These are phyloP conservation scores for Brachionus sp. DNA, from an alignment of 1,140 invertebrate genomes.

Conservation along the genomic window DNA sequence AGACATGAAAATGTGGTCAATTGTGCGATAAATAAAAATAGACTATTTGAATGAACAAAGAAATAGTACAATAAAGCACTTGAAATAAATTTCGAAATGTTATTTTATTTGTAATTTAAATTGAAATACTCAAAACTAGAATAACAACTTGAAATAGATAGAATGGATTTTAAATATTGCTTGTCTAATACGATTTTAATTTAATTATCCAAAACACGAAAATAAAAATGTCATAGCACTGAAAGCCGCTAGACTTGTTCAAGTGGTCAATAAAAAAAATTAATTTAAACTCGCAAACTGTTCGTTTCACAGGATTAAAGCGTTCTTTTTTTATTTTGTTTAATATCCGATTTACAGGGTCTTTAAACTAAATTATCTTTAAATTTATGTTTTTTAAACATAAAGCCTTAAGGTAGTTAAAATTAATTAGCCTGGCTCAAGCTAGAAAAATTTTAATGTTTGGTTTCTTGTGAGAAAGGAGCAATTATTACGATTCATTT, in stretches of 20 bases:
- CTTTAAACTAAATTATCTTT: not conserved
- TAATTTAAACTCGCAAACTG: not conserved
- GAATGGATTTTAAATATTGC: conserved; percentile 33
- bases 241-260: not conserved
- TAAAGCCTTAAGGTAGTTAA: conserved; percentile 17
- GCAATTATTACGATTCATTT: conserved; percentile 35
- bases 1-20: conserved; percentile 39
- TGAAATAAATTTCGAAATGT: conserved; percentile 24
- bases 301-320: conserved; percentile 7
- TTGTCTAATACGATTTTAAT: conserved; percentile 42
- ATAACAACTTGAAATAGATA: not conserved
- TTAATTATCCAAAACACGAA: conserved; percentile 41
- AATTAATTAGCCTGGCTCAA: not conserved
- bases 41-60: not conserved
- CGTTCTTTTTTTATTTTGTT: not conserved
- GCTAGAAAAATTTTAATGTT: not conserved
- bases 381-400: not conserved
- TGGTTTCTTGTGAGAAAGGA: conserved; percentile 21
- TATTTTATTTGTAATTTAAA: conserved; percentile 18
- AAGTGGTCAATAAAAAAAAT: conserved; percentile 37
- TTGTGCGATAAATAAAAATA: conserved; percentile 18
- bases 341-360: not conserved
- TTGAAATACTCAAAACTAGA: conserved; percentile 1
- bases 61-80: conserved; percentile 5
- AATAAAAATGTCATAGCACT: conserved; percentile 41